Evolutionary conservation across 2,113 vertebrate genomes (phyloP), one percentile per base, ranked within the genome.

Genomic region (Oreochromis niloticus): DNA sequence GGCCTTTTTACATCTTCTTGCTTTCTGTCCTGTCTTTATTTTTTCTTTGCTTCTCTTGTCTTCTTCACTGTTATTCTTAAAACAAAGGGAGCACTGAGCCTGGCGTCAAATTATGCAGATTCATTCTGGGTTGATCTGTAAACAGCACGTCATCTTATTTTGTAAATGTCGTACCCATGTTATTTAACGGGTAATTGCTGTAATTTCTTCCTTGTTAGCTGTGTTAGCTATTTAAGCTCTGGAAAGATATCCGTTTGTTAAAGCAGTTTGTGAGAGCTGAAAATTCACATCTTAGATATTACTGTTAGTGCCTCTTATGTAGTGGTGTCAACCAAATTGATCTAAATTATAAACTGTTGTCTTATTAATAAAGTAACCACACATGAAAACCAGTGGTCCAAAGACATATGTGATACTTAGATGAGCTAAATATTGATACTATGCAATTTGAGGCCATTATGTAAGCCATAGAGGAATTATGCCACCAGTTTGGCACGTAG

Each of bases 371-470:
- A 81, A 50, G 68, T 36, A 83, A 59, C 27, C 39, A 55, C 8
- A 41, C 48, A 30, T 54, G 19, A 30, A 54, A 82, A 6, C 16
- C 39, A 16, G 39, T 46, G 30, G 46, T 81, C 36, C 30, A 79
- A 55, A n/a, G 30, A 85, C 24, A 39, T 46, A 88, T 81, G 85
- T 89, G 54, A 86, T 82, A 79, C 41, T 36, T 80, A 43, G 48
- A 10, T 30, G 22, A 55, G 34, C 46, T 80, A n/a, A 83, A 89
- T 80, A 34, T 83, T 3, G 4, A 88, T 84, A 41, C 27, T 87
- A 80, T 88, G 93, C 41, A 84, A 88, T 86, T 89, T 83, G 84
- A 93, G 66, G 55, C 81, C 34, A 87, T 90, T 88, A 86, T 88
- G 63, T 82, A 61, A 81, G 87, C 78, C 83, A 75, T 32, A 27